Evolutionary conservation across 2,888 invertebrate genomes (phyloP).

Genomic region (Scaptodrosophila latifasciaeformis): DNA sequence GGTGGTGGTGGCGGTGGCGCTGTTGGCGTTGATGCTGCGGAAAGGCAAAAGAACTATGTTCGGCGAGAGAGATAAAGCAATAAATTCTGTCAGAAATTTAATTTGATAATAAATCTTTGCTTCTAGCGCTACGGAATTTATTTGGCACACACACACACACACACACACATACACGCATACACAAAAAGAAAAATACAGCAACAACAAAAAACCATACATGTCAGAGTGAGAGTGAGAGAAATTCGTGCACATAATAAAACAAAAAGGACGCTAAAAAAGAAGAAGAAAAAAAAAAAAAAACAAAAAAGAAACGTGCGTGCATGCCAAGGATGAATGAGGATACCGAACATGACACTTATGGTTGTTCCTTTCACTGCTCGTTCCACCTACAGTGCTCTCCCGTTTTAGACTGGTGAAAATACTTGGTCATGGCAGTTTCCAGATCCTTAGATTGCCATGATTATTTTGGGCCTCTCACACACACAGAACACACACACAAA

Average conservation of each 20-base stretch:
- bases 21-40: slow-evolving; percentile 52
- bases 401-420: no score
- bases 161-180: slow-evolving; percentile 38
- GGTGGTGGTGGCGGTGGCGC: slow-evolving; percentile 23
- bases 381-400: no score
- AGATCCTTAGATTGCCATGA: no score
- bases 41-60: slow-evolving; percentile 73
- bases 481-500: slow-evolving; percentile 17
- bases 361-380: slow-evolving; percentile 59
- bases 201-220: slow-evolving; percentile 6
- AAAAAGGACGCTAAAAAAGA: slow-evolving; percentile 64
- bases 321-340: slow-evolving; percentile 67
- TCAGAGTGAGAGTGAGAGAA: slow-evolving; percentile 47
- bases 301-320: slow-evolving; percentile 72
- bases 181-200: no score
- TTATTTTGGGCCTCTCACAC: slow-evolving; percentile 22
- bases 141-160: slow-evolving; percentile 68
- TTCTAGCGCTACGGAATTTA: slow-evolving; percentile 76
- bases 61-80: slow-evolving; percentile 76
- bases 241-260: slow-evolving; percentile 67
- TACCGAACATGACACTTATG: slow-evolving; percentile 71
- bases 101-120: slow-evolving; percentile 77
- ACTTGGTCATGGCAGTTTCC: no score
- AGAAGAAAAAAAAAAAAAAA: no score
- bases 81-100: slow-evolving; percentile 77